A percentile compares a stretch with the other conserved stretches of the same genome.
Evolutionary conservation across 2,888 invertebrate genomes (phyloP).

Genomic region (Diarsia brunnea): DNA sequence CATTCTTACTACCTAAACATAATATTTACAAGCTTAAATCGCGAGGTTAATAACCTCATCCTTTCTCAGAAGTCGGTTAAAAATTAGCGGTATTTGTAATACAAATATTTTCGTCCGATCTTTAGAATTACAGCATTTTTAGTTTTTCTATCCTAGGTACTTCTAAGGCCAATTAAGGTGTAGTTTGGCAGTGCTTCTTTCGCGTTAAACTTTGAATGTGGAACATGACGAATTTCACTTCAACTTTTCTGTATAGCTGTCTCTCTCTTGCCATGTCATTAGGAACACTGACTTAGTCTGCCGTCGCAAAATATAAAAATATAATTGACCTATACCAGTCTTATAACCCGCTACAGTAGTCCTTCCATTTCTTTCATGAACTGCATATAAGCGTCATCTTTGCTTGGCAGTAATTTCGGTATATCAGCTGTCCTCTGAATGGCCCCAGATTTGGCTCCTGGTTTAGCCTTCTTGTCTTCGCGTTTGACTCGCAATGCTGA

Average conservation of each 20-base stretch:
- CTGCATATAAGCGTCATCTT: slow-evolving; percentile 99
- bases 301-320: not conserved
- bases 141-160: not conserved
- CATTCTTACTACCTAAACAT: slow-evolving; percentile 39
- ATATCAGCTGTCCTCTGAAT: slow-evolving; percentile 89
- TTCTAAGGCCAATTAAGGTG: not conserved
- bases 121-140: not conserved
- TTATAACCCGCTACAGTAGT: slow-evolving; percentile 91
- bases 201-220: not conserved
- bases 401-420: slow-evolving; percentile 92
- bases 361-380: slow-evolving; percentile 99
- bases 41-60: not conserved
- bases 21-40: slow-evolving; percentile 57
- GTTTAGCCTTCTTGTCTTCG: slow-evolving; percentile 93
- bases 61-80: not conserved
- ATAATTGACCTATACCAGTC: slow-evolving; percentile 44
- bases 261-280: not conserved
- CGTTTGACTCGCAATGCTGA: slow-evolving; percentile 97
- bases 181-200: not conserved
- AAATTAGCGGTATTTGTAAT: not conserved
- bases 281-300: not conserved
- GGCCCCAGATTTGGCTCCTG: slow-evolving; percentile 87
- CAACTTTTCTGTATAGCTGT: slow-evolving; percentile 15
- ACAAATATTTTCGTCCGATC: not conserved
- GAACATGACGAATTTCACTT: not conserved